phyloP scores from a whole-genome alignment of 2,888 invertebrate species.

The Zootermopsis nevadensis region DNA sequence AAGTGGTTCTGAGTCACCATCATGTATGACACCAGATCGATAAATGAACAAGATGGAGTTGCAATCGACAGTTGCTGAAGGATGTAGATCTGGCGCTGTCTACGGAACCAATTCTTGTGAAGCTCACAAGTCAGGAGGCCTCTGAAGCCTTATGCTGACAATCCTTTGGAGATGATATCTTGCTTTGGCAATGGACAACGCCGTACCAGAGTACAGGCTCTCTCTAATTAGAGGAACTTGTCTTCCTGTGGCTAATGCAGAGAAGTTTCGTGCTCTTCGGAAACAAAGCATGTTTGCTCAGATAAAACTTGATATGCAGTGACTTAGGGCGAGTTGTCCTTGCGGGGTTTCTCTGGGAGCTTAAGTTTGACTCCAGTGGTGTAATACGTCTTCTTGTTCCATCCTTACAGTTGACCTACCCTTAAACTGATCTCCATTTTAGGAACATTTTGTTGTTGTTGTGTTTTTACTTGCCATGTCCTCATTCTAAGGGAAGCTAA shows the following conservation, averaged over 20 bases:
- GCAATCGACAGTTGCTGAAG: neutral
- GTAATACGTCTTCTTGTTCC: neutral
- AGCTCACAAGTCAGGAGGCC: neutral
- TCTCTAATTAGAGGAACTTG: constrained; percentile 1
- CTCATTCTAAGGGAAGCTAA: no score
- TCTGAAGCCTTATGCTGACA: neutral
- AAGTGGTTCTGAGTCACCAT: neutral
- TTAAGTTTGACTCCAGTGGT: neutral
- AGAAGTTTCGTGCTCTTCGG: no score
- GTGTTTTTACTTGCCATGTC: no score
- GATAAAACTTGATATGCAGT: neutral
- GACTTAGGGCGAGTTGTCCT: neutral
- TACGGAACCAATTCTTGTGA: neutral
- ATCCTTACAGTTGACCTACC: neutral
- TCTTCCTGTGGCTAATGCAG: neutral
- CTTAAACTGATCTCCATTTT: no score
- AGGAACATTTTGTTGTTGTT: no score
- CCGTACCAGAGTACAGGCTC: neutral
- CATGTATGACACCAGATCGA: constrained; percentile 6
- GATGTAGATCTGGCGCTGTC: neutral
- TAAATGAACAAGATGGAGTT: constrained; percentile 1
- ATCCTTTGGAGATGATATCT: constrained; percentile 21
- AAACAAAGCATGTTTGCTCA: neutral
- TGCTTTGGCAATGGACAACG: neutral
- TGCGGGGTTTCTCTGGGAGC: neutral